Evolutionary conservation across 1,140 invertebrate genomes (phyloP), one percentile per base, ranked within the genome.

Genomic region (Daktulosphaira vitifoliae): DNA sequence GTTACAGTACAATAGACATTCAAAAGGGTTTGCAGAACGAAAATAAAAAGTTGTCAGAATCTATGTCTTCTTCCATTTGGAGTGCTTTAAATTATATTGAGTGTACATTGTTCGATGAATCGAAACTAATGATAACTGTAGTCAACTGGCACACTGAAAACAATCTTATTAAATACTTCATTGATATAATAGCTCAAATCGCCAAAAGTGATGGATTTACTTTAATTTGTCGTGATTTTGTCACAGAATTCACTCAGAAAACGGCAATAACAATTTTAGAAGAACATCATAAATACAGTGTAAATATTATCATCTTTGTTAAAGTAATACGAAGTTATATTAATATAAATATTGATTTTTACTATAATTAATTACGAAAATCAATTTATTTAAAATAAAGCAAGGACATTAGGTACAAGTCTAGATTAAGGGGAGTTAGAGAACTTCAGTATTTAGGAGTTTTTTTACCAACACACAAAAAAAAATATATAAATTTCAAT

Each of bases 41-140:
- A 33, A 33, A 33, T 11, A 33, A 33, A 33, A 33, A 33, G 29
- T 11, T 11, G 5, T 11, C 5, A 33, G 29, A 33, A 33, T 33
- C 29, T 33, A 33, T 33, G 29, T 33, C 29, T 11, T 5, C 5
- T 33, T 33, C 5, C 29, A 33, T 33, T 11, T 6, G 5, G 29
- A 5, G 11, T 11, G 29, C 29, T 33, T 5, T 33, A 33, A 33
- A 33, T 11, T 33, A 11, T 33, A 33, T 33, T 33, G 29, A 33
- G 5, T 11, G 29, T 11, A 6, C 5, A 6, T 56, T 68, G 75
- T 69, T 65, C 73, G 65, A 74, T 26, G 11, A 9, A 16, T 44
- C 38, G 25, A 16, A 44, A 59, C 42, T 59, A 18, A 16, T 59
- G 13, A 38, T 26, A 3, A 13, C 39, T 1, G 39, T 59, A 25